A percentile compares a stretch with the other conserved stretches of the same genome.
Conservation (phyloP, 1,140 invertebrate species). For the Neuroterus valhalla region DNA sequence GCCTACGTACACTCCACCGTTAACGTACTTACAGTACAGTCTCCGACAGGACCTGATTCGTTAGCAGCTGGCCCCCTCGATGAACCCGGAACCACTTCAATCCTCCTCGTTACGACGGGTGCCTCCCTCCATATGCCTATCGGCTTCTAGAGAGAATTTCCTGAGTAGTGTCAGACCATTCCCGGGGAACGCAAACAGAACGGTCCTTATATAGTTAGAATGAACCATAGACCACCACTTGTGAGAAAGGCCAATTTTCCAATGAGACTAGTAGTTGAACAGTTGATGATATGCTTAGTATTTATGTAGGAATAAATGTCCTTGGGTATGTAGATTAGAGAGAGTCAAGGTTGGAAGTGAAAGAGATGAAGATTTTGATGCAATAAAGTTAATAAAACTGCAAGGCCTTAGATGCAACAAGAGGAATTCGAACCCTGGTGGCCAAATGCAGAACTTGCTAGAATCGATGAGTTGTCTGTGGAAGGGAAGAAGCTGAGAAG, state of each 20-base stretch:
- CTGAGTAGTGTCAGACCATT: slow-evolving; percentile 20
- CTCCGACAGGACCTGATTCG: background rate
- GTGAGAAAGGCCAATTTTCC: background rate
- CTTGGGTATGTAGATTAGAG: background rate
- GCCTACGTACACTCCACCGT: too few species aligned
- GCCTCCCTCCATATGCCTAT: background rate
- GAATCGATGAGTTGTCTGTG: too few species aligned
- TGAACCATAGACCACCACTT: background rate
- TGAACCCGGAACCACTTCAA: background rate
- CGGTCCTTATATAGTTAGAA: slow-evolving; percentile 1
- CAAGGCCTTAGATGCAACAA: background rate
- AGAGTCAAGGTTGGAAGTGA: background rate
- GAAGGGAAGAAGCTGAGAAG: too few species aligned
- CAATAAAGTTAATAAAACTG: background rate
- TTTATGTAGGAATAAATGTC: background rate
- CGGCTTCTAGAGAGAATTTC: background rate
- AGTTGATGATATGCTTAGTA: background rate
- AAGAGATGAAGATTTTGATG: background rate
- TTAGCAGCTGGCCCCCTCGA: background rate
- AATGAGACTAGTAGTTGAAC: background rate
- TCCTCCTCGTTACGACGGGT: background rate
- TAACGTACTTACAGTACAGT: too few species aligned
- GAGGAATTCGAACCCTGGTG: background rate
- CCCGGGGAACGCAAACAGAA: background rate
- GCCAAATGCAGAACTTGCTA: background rate